phyloP scores from a whole-genome alignment of 2,113 vertebrate species.

The Brachyhypopomus gauderio region DNA sequence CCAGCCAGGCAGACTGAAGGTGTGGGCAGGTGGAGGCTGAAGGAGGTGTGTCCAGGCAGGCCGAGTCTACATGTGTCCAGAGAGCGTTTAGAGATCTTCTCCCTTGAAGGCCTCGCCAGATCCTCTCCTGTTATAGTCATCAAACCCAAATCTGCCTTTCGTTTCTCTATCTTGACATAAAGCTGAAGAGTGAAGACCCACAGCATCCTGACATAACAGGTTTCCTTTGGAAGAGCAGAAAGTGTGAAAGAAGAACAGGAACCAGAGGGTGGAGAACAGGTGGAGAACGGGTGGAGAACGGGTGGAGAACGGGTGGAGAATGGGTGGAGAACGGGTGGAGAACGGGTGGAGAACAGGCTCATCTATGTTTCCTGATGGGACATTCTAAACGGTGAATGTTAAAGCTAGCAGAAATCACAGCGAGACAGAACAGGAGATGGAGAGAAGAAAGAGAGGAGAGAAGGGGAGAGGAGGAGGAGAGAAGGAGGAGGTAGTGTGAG shows the following conservation, averaged over 20 bases:
- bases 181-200: no score
- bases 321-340: background rate
- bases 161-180: background rate
- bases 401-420: background rate
- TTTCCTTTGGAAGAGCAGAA: background rate
- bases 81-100: no score
- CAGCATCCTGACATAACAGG: no score
- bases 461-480: constrained; percentile 30
- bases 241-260: background rate
- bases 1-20: constrained; percentile 63
- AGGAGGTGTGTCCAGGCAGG: background rate
- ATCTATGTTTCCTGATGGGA: no score
- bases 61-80: no score
- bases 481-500: constrained; percentile 65
- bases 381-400: no score
- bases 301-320: no score
- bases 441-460: background rate
- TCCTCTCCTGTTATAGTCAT: no score
- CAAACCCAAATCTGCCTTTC: background rate
- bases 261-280: no score
- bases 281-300: background rate
- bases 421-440: constrained; percentile 12
- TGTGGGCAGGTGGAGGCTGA: constrained; percentile 63
- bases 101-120: no score
- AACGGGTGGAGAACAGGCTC: no score